Base-by-base conservation (phyloP, 2,113 vertebrate genomes). In the Rhagologus leucostigma region DNA sequence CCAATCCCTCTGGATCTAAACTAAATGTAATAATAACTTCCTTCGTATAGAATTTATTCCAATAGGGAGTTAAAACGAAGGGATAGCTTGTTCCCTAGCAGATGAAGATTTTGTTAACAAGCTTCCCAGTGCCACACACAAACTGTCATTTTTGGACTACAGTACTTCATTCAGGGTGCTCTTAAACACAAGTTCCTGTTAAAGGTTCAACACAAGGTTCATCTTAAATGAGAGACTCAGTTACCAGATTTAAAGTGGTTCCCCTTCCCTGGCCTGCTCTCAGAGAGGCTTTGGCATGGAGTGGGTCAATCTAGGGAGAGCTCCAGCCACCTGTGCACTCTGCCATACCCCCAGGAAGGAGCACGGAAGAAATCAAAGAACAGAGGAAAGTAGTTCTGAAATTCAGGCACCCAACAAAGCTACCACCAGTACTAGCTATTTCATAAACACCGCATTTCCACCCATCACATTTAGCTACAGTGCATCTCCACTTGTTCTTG, bases 401-500 rank as follows among this genome's bases (percentile, higher is more conserved):
- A 49, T 21, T 18, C 8, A n/a, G 56, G 42, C 60, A 75, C 30
- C n/a, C 53, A 53, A 3, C 49, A 78, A 44, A 81, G 49, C 39
- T 63, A 15, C 46, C 13, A 13, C 2, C 16, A 14, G 16, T 46
- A 29, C 12, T 7, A 39, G 39, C 52, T 16, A 0, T 19, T 27
- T 59, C n/a, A 20, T 6, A 29, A 32, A n/a, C 5, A 52, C 18
- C 12, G 3, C 20, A 55, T 37, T 35, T 64, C n/a, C 33, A 35
- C 65, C 44, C 20, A 56, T n/a, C 46, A 8, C 4, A 4, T 24
- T 35, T 7, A 59, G 52, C 52, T 80, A 7, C 59, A 84, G 3
- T 3, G 1, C 26, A 37, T 32, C 26, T 41, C 81, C 23, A 2
- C 9, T 22, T 26, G 20, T 29, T 47, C 11, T 0, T 76, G n/a